Evolutionary conservation across 2,888 invertebrate genomes (phyloP), one percentile per base, ranked within the genome.

Genomic region (Steinernema hermaphroditum): DNA sequence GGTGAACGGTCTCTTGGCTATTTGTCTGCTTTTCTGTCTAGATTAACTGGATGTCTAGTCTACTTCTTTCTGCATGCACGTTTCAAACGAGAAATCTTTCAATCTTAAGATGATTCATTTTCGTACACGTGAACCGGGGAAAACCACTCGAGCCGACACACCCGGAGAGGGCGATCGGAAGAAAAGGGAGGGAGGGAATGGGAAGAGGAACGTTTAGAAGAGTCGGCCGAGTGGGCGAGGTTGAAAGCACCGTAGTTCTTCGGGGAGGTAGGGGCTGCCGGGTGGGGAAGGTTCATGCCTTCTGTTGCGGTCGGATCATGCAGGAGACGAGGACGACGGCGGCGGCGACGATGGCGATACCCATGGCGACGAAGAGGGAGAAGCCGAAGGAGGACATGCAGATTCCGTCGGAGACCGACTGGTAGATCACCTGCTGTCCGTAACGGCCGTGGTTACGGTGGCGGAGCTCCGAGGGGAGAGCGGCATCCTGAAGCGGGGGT

Each of bases 371-470:
- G 54, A 71, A 32, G 41, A 69, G 29, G 22, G 71, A 34, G 54
- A 71, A 32, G 14, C 54, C 50, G 57, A 71, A 29, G 16, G 71
- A 71, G 34, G 62, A 69, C 50, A 71, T 57, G 71, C 71, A 71
- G 41, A 34, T 29, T 19, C 71, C 71, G 27, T 71, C 71, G 69
- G 69, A 43, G 16, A 43, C 69, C 14, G 29, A 29, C 32, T 69
- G 69, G 69, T 46, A 49, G 29, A 37, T n/a, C 34, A 57, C 32
- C 27, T 57, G 71, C 37, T 57, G 29, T 12, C 44, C 54, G 50
- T 54, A 46, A 22, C 70, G 70, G 9, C 49, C 49, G n/a, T 24
- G 54, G 27, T 16, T 24, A 27, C 54, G 54, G 27, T 24, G 54
- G 57, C 71, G 71, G 27, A 71, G 71, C 14, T 57, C 49, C 32